Percentiles rank a stretch among this genome's conserved stretches.
phyloP scores from a whole-genome alignment of 2,797 vertebrate species.

The Enoplosus armatus region DNA sequence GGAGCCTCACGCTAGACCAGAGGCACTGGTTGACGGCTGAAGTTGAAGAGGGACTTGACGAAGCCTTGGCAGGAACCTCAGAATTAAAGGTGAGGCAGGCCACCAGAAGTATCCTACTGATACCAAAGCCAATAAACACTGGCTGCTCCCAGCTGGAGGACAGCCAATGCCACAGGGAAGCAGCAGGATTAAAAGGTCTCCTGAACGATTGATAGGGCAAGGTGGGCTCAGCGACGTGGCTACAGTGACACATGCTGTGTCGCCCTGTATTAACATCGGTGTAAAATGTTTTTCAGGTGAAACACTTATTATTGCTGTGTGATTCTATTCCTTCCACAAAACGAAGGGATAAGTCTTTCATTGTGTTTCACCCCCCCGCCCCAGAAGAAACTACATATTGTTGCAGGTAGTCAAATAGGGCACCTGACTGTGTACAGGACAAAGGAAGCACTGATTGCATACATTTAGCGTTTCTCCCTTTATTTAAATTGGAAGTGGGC shows the following conservation, averaged over 20 bases:
- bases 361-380: background rate
- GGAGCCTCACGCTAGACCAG: background rate
- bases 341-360: background rate
- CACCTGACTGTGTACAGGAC: background rate
- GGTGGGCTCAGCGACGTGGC: slow-evolving; percentile 56
- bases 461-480: background rate
- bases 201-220: slow-evolving; percentile 66
- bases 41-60: slow-evolving; percentile 38
- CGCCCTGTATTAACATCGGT: slow-evolving; percentile 15
- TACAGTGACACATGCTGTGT: slow-evolving; percentile 55
- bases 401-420: background rate
- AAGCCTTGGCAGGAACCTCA: slow-evolving; percentile 43
- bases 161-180: slow-evolving; percentile 64
- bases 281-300: slow-evolving; percentile 24
- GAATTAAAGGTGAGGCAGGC: slow-evolving; percentile 60
- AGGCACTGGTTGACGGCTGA: slow-evolving; percentile 29
- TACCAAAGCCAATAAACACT: slow-evolving; percentile 74
- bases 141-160: slow-evolving; percentile 72
- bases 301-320: slow-evolving; percentile 4
- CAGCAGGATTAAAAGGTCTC: slow-evolving; percentile 74
- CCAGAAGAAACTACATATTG: background rate
- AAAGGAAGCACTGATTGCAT: background rate
- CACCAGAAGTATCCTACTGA: slow-evolving; percentile 66
- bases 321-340: slow-evolving; percentile 11
- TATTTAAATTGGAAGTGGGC: background rate